Percentiles rank a stretch among this genome's conserved stretches.
These are phyloP conservation scores for Parnassius smintheus DNA, from an alignment of 2,888 invertebrate species.

Conservation along the genomic window DNA sequence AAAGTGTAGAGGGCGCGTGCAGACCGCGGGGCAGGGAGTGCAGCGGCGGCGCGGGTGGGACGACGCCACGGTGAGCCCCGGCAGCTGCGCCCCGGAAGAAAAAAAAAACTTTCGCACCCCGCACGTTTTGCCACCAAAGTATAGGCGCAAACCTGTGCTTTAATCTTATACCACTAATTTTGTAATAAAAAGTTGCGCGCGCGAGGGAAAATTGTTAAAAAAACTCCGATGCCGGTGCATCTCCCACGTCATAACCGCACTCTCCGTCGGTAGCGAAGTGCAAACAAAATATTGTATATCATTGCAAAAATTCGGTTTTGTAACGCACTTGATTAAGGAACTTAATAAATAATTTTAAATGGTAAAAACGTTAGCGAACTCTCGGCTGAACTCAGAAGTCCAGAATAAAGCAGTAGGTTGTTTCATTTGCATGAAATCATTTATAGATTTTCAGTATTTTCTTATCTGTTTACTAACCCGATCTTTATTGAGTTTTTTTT, in stretches of 20 bases:
- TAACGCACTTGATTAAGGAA: not conserved
- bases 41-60: constrained; percentile 45
- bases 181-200: constrained; percentile 38
- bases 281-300: constrained; percentile 23
- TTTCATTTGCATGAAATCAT: not conserved
- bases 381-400: not conserved
- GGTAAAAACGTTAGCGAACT: not conserved
- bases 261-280: constrained; percentile 30
- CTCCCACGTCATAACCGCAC: constrained; percentile 49
- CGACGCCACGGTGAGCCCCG: constrained; percentile 52
- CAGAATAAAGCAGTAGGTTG: not conserved
- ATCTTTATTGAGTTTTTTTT: too few species aligned
- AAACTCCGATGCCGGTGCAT: constrained; percentile 61
- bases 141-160: constrained; percentile 67
- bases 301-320: constrained; percentile 19
- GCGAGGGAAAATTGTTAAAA: constrained; percentile 68
- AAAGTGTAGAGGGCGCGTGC: constrained; percentile 35
- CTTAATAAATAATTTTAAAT: constrained; percentile 5
- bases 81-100: constrained; percentile 43
- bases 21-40: constrained; percentile 64
- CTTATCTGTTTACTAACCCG: not conserved
- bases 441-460: not conserved
- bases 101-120: constrained; percentile 54
- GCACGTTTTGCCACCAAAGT: constrained; percentile 46
- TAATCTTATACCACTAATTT: constrained; percentile 41